Evolutionary conservation across 2,888 invertebrate genomes (phyloP), one percentile per base, ranked within the genome.

Genomic region (Diadegma fenestrale): DNA sequence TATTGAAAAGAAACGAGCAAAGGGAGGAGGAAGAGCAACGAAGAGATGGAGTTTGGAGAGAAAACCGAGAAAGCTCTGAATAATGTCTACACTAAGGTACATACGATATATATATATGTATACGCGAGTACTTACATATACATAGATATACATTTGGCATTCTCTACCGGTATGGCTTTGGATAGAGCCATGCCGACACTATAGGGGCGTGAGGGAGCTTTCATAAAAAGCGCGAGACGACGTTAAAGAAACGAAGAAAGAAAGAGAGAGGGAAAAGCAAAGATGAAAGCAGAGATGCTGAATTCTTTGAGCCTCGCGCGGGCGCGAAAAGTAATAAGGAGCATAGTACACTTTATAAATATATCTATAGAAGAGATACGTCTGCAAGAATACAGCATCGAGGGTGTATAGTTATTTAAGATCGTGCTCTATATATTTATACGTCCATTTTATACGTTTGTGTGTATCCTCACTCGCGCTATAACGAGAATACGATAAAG

Each of bases 31-130:
- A 54, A 78, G 80, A 54, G 41, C 22, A 41, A 54, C 58, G 45
- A 37, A 58, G 72, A 66, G 66, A 66, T 64, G 63, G 22, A 19
- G 64, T 80, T 22, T 30, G 33, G 26, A 66, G 73, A 78, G 68
- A 85, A 78, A 82, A 82, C 54, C 54, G 71, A 82, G 85, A 85
- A 71, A 80, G 80, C 85, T 72, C 75, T 85, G 82, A 85, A 85
- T 85, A 82, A 85, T 80, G 76, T 82, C 72, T 68, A 77, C 85
- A 68, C 80, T 80, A 45, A 72, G 51, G 76, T 41, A 51, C 64
- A 73, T 75, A 66, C 26, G 54, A 48, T 17, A 19, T 26, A 26
- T 26, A 58, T 22, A 54, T 54, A 19, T 5, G 66, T 77, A 72
- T 79, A 76, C 48, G 72, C 68, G 58, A 77, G 8, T 10, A 10